Evolutionary conservation across 2,113 vertebrate species (phyloP).

Genomic region (Seriola quinqueradiata): DNA sequence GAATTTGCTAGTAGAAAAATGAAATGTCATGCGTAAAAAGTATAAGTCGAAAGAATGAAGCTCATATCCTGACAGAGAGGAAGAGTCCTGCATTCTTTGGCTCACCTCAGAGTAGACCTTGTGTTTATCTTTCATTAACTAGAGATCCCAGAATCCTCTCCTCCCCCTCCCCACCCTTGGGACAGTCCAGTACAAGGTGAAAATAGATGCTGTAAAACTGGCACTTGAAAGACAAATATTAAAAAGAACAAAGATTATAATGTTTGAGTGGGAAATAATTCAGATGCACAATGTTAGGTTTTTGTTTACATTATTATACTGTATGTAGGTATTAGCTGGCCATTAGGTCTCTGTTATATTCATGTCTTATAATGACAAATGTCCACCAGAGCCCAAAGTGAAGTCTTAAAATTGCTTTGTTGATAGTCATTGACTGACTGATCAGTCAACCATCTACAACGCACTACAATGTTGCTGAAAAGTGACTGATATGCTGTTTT

Average conservation of each 20-base stretch:
- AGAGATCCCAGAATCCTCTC: constrained; percentile 61
- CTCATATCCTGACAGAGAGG: constrained; percentile 79
- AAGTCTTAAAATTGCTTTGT: background rate
- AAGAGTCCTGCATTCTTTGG: constrained; percentile 70
- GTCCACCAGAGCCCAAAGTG: background rate
- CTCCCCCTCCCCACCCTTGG: constrained; percentile 22
- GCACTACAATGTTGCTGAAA: background rate
- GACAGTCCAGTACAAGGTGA: constrained; percentile 55
- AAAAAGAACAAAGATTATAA: background rate
- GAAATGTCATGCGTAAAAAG: constrained; percentile 57
- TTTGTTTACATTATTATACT: background rate
- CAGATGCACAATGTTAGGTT: background rate
- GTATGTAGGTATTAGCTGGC: background rate
- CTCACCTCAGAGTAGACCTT: constrained; percentile 61
- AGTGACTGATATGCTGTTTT: background rate
- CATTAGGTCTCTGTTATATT: background rate
- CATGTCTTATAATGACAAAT: background rate
- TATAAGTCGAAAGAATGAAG: constrained; percentile 77
- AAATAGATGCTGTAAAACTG: constrained; percentile 45
- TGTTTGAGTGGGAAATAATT: constrained; percentile 23
- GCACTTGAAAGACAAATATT: constrained; percentile 41
- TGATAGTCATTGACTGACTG: too few species aligned
- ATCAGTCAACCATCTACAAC: background rate
- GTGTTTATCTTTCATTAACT: constrained; percentile 85
- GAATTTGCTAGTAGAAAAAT: constrained; percentile 59